Conservation (phyloP, 2,113 vertebrate species). For the Asarcornis scutulata region DNA sequence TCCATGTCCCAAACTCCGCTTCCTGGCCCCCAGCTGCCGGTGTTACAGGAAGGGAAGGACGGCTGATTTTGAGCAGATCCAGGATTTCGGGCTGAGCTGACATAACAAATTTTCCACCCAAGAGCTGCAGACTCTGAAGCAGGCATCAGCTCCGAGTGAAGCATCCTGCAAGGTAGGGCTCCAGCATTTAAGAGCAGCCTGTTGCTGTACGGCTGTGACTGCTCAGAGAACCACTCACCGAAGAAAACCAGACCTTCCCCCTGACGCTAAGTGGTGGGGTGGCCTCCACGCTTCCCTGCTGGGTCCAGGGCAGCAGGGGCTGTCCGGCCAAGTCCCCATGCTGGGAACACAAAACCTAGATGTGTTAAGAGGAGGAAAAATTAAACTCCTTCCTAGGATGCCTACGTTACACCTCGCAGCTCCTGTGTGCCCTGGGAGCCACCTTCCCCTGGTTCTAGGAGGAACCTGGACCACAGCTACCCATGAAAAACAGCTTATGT, state of each 20-base stretch:
- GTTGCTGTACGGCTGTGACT: neutral
- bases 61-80: constrained; percentile 38
- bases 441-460: neutral
- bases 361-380: neutral
- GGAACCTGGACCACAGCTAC: neutral
- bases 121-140: neutral
- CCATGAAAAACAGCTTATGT: neutral
- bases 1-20: neutral
- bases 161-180: neutral
- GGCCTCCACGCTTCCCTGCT: neutral
- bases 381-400: too few relatives aligned
- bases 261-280: neutral
- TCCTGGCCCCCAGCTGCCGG: neutral
- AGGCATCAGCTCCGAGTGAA: constrained; percentile 1
- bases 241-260: constrained; percentile 1
- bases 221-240: neutral
- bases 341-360: neutral
- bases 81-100: constrained; percentile 43
- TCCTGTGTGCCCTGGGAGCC: neutral
- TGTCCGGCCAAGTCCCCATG: neutral
- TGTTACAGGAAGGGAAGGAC: constrained; percentile 42
- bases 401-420: too few relatives aligned
- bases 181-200: neutral
- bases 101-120: constrained; percentile 26
- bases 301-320: too few relatives aligned